Conservation (phyloP, 1,140 invertebrate genomes). For the Drosophila rufa region DNA sequence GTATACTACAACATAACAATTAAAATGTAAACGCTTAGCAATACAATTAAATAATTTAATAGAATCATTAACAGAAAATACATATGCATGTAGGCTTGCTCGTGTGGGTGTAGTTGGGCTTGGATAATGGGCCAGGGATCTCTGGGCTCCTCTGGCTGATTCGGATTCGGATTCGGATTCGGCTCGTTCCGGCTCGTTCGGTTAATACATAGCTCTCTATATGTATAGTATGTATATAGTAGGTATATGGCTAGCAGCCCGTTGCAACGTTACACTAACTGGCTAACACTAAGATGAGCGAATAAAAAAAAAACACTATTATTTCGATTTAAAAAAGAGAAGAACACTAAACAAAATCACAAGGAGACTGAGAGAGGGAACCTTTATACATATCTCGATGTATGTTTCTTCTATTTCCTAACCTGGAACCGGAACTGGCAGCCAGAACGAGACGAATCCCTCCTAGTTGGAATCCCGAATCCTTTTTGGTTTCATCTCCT, state of each 20-base stretch:
- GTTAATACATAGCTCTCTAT: constrained; percentile 20
- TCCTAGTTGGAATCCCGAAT: constrained; percentile 10
- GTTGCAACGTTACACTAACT: constrained; percentile 13
- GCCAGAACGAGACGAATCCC: constrained; percentile 34
- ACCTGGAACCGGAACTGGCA: not conserved
- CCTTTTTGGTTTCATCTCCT: constrained; percentile 51
- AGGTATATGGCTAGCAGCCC: not conserved
- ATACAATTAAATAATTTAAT: constrained; percentile 83
- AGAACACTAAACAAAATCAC: constrained; percentile 30
- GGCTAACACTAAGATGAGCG: constrained; percentile 9
- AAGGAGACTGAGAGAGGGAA: constrained; percentile 17
- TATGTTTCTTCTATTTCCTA: not conserved
- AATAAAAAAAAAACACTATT: not conserved
- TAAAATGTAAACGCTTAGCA: constrained; percentile 82
- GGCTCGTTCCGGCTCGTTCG: constrained; percentile 28
- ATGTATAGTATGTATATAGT: not conserved
- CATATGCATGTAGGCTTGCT: constrained; percentile 50
- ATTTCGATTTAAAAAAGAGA: constrained; percentile 6
- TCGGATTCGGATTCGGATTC: constrained; percentile 11
- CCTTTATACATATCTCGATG: not conserved
- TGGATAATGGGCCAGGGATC: constrained; percentile 24
- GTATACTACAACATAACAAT: constrained; percentile 82
- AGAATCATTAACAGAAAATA: constrained; percentile 81
- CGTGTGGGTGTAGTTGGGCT: constrained; percentile 28
- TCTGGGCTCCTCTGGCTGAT: constrained; percentile 7